Conservation (phyloP, 2,113 vertebrate species). For the Podocnemis expansa region DNA sequence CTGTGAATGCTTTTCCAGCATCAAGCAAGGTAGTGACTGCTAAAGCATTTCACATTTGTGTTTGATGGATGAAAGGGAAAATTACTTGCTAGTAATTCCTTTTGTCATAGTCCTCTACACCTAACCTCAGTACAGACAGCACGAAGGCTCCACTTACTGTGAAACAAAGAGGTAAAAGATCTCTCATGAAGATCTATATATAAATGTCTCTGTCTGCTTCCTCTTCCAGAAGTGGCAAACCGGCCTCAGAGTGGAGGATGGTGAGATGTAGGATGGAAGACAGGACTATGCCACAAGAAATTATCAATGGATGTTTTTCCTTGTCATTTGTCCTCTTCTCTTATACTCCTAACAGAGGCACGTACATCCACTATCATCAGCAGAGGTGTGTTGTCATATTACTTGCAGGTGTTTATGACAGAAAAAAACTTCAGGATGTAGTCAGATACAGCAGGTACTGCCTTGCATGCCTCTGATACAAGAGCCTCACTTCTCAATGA, state of each 20-base stretch:
- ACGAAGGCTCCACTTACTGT: constrained; percentile 18
- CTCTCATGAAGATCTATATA: constrained; percentile 34
- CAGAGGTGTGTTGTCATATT: neutral
- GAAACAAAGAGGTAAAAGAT: constrained; percentile 50
- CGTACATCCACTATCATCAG: neutral
- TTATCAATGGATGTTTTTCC: neutral
- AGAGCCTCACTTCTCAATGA: neutral
- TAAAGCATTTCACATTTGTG: constrained; percentile 31
- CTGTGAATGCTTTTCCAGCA: constrained; percentile 58
- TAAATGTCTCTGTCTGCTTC: neutral
- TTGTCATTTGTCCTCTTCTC: neutral
- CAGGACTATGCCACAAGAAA: neutral
- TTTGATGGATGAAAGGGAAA: constrained; percentile 68
- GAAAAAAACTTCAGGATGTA: neutral
- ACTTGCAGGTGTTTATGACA: neutral
- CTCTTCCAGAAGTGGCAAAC: neutral
- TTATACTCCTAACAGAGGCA: neutral
- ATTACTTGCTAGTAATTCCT: constrained; percentile 62
- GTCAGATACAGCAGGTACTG: neutral
- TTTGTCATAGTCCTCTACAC: constrained; percentile 57
- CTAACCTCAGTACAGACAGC: constrained; percentile 53
- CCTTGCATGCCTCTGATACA: neutral
- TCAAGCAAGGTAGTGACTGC: constrained; percentile 13
- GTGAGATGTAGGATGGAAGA: neutral
- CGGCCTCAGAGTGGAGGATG: neutral